These are phyloP conservation scores for Zaprionus kolodkinae DNA, from an alignment of 1,140 invertebrate genomes.

Conservation along the genomic window DNA sequence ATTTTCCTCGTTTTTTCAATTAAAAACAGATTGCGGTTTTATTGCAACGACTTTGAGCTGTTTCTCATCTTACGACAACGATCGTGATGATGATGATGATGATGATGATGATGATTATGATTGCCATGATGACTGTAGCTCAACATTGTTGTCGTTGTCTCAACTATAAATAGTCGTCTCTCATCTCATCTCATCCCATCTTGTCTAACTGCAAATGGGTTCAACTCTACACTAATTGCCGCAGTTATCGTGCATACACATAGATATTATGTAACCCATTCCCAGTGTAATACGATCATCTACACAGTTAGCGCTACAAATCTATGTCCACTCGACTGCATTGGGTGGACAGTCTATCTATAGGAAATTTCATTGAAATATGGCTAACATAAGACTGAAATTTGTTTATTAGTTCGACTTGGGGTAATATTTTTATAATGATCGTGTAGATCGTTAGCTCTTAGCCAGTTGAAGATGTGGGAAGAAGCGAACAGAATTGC, in stretches of 20 bases:
- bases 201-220: conserved; percentile 5
- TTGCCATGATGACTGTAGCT: conserved; percentile 6
- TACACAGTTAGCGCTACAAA: neutral
- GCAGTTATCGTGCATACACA: neutral
- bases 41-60: conserved; percentile 70
- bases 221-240: neutral
- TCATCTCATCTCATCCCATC: neutral
- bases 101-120: conserved; percentile 5
- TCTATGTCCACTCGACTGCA: neutral
- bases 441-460: conserved; percentile 1
- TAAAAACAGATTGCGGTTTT: conserved; percentile 77
- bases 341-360: neutral
- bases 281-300: neutral
- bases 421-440: too few relatives aligned
- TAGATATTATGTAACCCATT: neutral
- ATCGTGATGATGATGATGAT: neutral
- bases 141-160: conserved; percentile 7
- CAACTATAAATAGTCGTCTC: neutral
- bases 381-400: too few relatives aligned
- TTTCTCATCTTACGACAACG: conserved; percentile 67
- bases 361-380: neutral
- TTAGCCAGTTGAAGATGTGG: neutral
- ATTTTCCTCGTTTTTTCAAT: conserved; percentile 55
- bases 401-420: too few relatives aligned
- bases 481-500: neutral